Base-by-base conservation (phyloP, 2,113 vertebrate species). In the Aldabrachelys gigantea region DNA sequence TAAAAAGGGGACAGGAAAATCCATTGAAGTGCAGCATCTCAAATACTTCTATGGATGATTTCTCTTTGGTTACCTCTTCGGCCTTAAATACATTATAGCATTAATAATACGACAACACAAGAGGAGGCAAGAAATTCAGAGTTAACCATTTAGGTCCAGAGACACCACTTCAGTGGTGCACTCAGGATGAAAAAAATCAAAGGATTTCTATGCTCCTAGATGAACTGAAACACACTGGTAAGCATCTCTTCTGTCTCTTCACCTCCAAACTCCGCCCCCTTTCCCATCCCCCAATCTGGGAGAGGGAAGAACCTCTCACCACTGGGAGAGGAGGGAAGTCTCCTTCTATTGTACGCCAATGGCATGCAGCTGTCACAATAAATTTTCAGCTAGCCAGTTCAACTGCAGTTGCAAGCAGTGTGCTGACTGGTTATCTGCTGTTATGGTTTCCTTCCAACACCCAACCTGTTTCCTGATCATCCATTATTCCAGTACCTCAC, bases 341-440 rank as follows among this genome's bases (percentile, higher is more conserved):
- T 57, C 53, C 8, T 75, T 52, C 56, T 56, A 56, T 10, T 3
- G 0, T 0, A 14, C 38, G 52, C 12, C 0, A 0, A 19, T 44
- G 49, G 59, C 13, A 35, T 3, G 31, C 62, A 80, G 52, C 56
- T 49, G 85, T 27, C 21, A 38, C 19, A 38, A 3, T 10, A 1
- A 1, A 6, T 65, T 9, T 6, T 0, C 9, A 0, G 0, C 41
- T 12, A 35, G 56, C 6, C 2, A 0, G 19, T 19, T 84, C 65
- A 38, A 52, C 6, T 38, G n/a, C 80, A 16, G 50, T 9, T 22
- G 19, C 35, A 21, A n/a, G 65, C 65, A 69, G 65, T 21, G 65
- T 69, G 65, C 35, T 38, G 35, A 8, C 8, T 69, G 17, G 35
- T 8, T 38, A 21, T 69, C 35, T 69, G 35, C 16, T 53, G 11